Evolutionary conservation across 2,888 invertebrate genomes (phyloP).

Genomic region (Opisthograptis luteolata): DNA sequence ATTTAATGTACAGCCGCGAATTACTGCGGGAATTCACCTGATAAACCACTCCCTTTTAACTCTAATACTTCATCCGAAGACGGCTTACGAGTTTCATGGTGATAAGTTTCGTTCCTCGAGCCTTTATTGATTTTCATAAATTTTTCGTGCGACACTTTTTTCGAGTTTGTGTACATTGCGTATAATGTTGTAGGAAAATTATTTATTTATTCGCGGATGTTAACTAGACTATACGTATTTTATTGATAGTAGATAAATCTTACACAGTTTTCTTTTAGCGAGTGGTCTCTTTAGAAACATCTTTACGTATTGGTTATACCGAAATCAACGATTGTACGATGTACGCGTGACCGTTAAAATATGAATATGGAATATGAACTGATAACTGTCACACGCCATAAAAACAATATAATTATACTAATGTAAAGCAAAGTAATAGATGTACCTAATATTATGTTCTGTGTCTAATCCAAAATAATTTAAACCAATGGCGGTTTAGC

Average conservation of each 20-base stretch:
- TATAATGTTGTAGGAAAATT: constrained; percentile 1
- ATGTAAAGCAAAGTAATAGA: too few relatives aligned
- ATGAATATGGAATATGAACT: too few relatives aligned
- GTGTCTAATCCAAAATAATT: too few relatives aligned
- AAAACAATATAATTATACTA: too few relatives aligned
- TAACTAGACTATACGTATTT: neutral
- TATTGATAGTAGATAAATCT: neutral
- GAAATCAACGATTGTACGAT: too few relatives aligned
- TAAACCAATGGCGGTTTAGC: too few relatives aligned
- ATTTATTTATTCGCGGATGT: neutral
- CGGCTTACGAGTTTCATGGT: constrained; percentile 23
- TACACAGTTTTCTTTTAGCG: too few relatives aligned
- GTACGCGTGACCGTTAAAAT: too few relatives aligned
- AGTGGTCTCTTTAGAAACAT: too few relatives aligned
- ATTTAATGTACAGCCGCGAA: constrained; percentile 40
- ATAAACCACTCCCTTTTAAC: constrained; percentile 16
- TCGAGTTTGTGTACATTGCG: neutral
- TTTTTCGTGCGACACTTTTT: constrained; percentile 6
- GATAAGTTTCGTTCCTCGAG: constrained; percentile 22
- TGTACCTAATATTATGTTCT: too few relatives aligned
- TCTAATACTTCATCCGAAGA: constrained; percentile 11
- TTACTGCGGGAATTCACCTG: constrained; percentile 16
- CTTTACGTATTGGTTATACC: too few relatives aligned
- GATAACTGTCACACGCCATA: too few relatives aligned
- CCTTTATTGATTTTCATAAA: constrained; percentile 25